Evolutionary conservation across 2,797 vertebrate genomes (phyloP).

Genomic region (Cyprinodon diabolis): DNA sequence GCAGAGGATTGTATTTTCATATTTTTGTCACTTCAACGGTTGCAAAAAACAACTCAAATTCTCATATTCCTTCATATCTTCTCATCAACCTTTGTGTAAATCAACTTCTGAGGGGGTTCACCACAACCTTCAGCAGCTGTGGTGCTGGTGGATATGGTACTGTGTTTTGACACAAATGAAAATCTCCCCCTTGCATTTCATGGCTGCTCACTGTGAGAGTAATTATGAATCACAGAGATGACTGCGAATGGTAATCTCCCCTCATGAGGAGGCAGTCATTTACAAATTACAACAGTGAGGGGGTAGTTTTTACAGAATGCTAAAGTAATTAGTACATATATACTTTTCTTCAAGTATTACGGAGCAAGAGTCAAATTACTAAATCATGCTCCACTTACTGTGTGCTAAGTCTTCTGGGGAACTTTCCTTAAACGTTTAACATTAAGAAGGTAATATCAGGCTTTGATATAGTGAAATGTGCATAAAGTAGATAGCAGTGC

Average conservation of each 20-base stretch:
- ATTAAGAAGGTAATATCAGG: neutral
- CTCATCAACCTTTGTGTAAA: constrained; percentile 13
- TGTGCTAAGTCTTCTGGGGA: neutral
- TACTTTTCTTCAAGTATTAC: constrained; percentile 1
- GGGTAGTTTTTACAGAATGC: constrained; percentile 31
- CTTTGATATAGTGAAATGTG: neutral
- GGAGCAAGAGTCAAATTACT: constrained; percentile 7
- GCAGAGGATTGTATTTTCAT: constrained; percentile 7
- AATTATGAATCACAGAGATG: constrained; percentile 72
- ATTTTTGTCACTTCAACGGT: constrained; percentile 38
- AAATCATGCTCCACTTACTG: constrained; percentile 1
- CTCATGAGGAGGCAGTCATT: constrained; percentile 45
- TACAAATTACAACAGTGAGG: constrained; percentile 34
- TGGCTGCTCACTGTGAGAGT: constrained; percentile 68
- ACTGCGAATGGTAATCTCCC: constrained; percentile 57
- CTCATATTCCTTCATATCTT: constrained; percentile 1
- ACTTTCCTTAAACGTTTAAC: neutral
- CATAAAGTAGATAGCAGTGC: neutral
- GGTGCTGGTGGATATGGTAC: constrained; percentile 50
- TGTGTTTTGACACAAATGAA: constrained; percentile 66
- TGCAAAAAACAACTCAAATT: constrained; percentile 21
- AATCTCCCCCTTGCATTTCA: constrained; percentile 52
- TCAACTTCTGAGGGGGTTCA: constrained; percentile 38
- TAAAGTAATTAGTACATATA: neutral
- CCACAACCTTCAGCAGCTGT: constrained; percentile 38